These are phyloP conservation scores for Oophaga pumilio DNA, from an alignment of 2,113 vertebrate species.

Conservation along the genomic window DNA sequence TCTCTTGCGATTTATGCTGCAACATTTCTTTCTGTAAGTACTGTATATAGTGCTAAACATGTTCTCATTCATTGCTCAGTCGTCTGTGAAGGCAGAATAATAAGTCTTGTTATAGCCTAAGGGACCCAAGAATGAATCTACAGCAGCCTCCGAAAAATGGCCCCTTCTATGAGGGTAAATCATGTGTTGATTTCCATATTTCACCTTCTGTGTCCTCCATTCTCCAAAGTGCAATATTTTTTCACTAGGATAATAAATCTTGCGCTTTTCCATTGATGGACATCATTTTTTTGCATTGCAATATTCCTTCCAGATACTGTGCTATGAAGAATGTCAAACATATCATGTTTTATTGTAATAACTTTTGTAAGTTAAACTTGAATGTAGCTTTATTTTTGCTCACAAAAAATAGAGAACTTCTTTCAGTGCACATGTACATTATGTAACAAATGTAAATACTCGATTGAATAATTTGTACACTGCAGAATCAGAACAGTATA, in stretches of 20 bases:
- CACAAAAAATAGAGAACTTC: slow-evolving; percentile 61
- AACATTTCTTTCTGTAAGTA: neutral
- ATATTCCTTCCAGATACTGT: slow-evolving; percentile 48
- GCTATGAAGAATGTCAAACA: slow-evolving; percentile 62
- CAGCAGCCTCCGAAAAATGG: neutral
- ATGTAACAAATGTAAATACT: slow-evolving; percentile 71
- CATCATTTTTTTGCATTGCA: slow-evolving; percentile 35
- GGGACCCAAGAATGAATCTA: neutral
- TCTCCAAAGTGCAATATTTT: slow-evolving; percentile 39
- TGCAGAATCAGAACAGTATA: slow-evolving; percentile 59
- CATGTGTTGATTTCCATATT: neutral
- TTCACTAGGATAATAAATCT: neutral
- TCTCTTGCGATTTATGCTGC: neutral
- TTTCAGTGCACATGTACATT: slow-evolving; percentile 65
- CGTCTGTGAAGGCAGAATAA: neutral
- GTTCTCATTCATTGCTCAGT: neutral
- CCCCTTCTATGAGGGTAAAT: neutral
- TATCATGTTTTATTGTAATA: slow-evolving; percentile 36
- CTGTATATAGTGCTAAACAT: neutral
- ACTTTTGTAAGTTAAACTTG: slow-evolving; percentile 62
- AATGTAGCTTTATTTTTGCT: slow-evolving; percentile 56
- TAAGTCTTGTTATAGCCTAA: neutral
- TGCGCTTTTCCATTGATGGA: slow-evolving; percentile 6
- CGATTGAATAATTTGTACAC: slow-evolving; percentile 69
- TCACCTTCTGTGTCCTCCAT: neutral